Evolutionary conservation across 2,888 invertebrate genomes (phyloP).

Genomic region (Callyntrura guangdongensis): DNA sequence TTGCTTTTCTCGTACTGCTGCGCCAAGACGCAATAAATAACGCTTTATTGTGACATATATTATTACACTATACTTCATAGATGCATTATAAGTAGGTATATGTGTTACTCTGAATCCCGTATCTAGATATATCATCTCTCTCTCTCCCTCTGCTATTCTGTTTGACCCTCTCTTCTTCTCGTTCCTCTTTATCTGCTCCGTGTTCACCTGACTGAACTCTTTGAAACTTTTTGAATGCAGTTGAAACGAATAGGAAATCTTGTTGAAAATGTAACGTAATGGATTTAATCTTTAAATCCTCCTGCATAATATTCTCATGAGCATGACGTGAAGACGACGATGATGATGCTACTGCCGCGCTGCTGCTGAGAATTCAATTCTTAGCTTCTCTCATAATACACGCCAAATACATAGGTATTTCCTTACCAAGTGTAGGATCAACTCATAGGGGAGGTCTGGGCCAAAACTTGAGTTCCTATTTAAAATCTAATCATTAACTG

Average conservation of each 20-base stretch:
- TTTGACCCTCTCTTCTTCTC: conserved; percentile 15
- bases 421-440: neutral
- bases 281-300: too few species aligned
- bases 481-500: conserved; percentile 11
- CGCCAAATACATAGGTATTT: neutral
- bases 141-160: neutral
- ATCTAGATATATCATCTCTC: neutral
- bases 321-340: neutral
- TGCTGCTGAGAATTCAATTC: conserved; percentile 14
- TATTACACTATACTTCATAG: neutral
- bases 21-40: conserved; percentile 10
- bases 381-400: neutral
- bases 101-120: neutral
- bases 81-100: neutral
- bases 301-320: neutral
- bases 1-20: neutral
- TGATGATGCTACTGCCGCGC: neutral
- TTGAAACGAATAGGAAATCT: neutral
- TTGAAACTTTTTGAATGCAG: neutral
- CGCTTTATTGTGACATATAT: conserved; percentile 24
- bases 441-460: neutral
- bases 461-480: conserved; percentile 8
- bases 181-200: neutral
- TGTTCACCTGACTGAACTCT: conserved; percentile 24
- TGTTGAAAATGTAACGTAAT: too few species aligned